Evolutionary conservation across 2,113 vertebrate species (phyloP), one percentile per base, ranked within the genome.

Genomic region (Hymenochirus boettgeri): DNA sequence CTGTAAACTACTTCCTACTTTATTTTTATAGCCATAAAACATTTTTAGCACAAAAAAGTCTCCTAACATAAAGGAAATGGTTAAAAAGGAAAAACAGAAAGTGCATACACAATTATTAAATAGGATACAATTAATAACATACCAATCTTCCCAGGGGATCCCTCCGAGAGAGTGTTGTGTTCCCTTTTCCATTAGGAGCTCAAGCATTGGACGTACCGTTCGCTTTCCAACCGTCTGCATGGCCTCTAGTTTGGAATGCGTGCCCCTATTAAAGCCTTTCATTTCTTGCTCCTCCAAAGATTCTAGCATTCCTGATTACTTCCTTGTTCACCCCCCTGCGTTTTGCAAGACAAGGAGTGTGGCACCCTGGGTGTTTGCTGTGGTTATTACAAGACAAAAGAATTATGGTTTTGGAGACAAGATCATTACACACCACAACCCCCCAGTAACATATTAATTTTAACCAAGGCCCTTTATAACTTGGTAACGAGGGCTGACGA

Each of bases 331-430:
- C 96, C 0, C 96, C 96, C 18, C 96, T 90, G 73, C 96, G 84
- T 76, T 97, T 98, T 8, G 96, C 96, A 99, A 82, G 58, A 97
- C 94, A 77, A 99, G 88, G 0, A 96, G 96, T 19, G 96, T 99
- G 2, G 96, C 95, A 23, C 96, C 96, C 69, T 99, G n/a, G 97
- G 82, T 98, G 96, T 72, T 97, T 99, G 79, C 96, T 99, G 58
- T 18, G 78, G 72, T 51, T 73, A 62, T n/a, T n/a, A n/a, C 0
- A 5, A 62, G 57, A 75, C 5, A 65, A 78, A 73, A 72, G 62
- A n/a, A n/a, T n/a, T n/a, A n/a, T n/a, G n/a, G n/a, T n/a, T n/a
- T n/a, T n/a, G n/a, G n/a, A n/a, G n/a, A n/a, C n/a, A n/a, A n/a
- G n/a, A n/a, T n/a, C n/a, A n/a, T n/a, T n/a, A n/a, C n/a, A n/a